Percentiles rank a stretch among this genome's conserved stretches.
Conservation (phyloP, 2,888 invertebrate genomes). For the Eristalinus sepulchralis region DNA sequence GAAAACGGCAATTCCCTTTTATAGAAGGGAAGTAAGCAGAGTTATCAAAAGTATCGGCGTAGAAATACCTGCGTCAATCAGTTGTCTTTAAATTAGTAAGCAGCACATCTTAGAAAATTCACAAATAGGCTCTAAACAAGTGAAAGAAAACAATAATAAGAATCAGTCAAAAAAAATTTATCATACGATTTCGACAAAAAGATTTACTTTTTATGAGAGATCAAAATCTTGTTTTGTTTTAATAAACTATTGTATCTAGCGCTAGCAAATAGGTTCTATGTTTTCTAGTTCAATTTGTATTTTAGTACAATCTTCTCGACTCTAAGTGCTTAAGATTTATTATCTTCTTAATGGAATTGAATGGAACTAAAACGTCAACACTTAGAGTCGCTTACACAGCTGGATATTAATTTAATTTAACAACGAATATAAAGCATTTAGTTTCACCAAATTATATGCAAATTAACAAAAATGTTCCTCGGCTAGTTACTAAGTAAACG, state of each 20-base stretch:
- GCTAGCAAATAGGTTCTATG: too few relatives aligned
- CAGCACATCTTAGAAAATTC: neutral
- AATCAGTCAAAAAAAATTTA: too few relatives aligned
- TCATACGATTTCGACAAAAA: too few relatives aligned
- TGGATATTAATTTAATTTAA: neutral
- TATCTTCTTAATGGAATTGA: neutral
- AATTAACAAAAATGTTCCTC: neutral
- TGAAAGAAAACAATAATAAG: too few relatives aligned
- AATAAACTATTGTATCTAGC: too few relatives aligned
- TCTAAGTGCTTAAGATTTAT: neutral
- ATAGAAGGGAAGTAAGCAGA: neutral
- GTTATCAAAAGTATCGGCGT: neutral
- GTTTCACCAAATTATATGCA: neutral
- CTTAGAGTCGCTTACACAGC: neutral
- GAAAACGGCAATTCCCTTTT: constrained; percentile 14
- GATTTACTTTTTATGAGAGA: too few relatives aligned
- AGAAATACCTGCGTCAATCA: neutral
- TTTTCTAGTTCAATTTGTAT: too few relatives aligned
- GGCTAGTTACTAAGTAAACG: constrained; percentile 11
- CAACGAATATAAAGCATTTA: neutral
- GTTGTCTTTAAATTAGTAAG: constrained; percentile 8
- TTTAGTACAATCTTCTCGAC: too few relatives aligned
- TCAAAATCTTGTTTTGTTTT: too few relatives aligned
- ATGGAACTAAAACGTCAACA: neutral
- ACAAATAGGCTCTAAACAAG: too few relatives aligned